Conservation (phyloP, 2,797 vertebrate genomes). For the Crenichthys baileyi region DNA sequence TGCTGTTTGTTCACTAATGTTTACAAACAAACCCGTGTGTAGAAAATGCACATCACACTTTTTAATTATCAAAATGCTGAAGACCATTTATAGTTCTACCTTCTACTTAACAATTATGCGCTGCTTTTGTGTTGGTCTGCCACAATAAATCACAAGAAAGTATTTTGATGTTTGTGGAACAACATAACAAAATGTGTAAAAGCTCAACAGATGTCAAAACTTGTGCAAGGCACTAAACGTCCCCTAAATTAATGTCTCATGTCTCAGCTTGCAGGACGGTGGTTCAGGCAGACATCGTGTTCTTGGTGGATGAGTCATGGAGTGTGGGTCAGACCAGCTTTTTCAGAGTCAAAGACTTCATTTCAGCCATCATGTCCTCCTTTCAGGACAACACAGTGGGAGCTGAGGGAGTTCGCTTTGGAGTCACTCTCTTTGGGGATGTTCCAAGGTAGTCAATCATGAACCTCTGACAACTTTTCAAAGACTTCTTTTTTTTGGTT, state of each 20-base stretch:
- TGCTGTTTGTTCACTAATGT: no score
- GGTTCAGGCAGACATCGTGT: constrained; percentile 84
- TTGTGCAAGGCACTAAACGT: not conserved
- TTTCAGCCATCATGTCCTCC: constrained; percentile 75
- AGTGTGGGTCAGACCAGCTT: constrained; percentile 77
- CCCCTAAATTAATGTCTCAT: not conserved
- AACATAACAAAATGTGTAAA: not conserved
- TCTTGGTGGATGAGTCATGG: constrained; percentile 87
- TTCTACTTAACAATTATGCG: not conserved
- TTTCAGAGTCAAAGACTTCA: constrained; percentile 81
- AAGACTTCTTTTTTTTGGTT: not conserved
- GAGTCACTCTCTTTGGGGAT: constrained; percentile 85
- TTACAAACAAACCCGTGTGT: no score
- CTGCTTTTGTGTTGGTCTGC: not conserved
- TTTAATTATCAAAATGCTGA: no score
- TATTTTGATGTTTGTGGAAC: not conserved
- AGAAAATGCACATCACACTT: no score
- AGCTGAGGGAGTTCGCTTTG: constrained; percentile 84
- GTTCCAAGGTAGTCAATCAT: constrained; percentile 78
- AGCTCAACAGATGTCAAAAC: not conserved
- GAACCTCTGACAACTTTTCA: constrained; percentile 3
- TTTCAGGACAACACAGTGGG: constrained; percentile 77
- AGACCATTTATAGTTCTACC: not conserved
- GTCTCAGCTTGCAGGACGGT: constrained; percentile 84
- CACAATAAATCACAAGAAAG: not conserved